A percentile compares a stretch with the other conserved stretches of the same genome.
Evolutionary conservation across 2,797 vertebrate genomes (phyloP).

Genomic region (Synaphobranchus kaupii): DNA sequence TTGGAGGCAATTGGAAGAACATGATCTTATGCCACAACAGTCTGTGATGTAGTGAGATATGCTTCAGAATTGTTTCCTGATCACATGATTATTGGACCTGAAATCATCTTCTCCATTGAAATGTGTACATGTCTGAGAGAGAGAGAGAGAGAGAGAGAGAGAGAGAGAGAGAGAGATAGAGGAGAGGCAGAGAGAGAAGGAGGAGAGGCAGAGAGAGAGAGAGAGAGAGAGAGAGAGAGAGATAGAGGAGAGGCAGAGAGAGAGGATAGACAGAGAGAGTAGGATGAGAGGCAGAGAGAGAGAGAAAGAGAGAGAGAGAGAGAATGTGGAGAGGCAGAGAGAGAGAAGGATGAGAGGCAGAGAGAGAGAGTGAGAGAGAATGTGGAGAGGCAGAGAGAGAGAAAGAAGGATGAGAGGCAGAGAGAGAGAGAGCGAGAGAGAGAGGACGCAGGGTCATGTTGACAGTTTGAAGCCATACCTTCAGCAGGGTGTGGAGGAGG

Average conservation of each 20-base stretch:
- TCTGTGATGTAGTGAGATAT: conserved; percentile 57
- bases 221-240: conserved; percentile 29
- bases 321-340: no score
- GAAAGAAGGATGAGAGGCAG: background rate
- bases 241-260: background rate
- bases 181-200: background rate
- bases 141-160: conserved; percentile 31
- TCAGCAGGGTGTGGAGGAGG: conserved; percentile 35
- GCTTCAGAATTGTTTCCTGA: conserved; percentile 53
- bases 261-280: conserved; percentile 5
- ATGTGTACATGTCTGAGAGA: conserved; percentile 39
- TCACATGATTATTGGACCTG: conserved; percentile 54
- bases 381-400: conserved; percentile 13
- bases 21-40: conserved; percentile 53
- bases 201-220: background rate
- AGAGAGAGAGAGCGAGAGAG: conserved; percentile 20
- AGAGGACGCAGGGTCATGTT: conserved; percentile 50
- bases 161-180: conserved; percentile 24
- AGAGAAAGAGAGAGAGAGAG: conserved; percentile 19
- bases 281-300: conserved; percentile 15
- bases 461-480: conserved; percentile 55
- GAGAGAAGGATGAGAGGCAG: background rate
- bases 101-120: conserved; percentile 53
- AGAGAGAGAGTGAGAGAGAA: conserved; percentile 28
- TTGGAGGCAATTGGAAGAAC: conserved; percentile 40